Evolutionary conservation across 2,113 vertebrate species (phyloP).

Genomic region (Sinosuthora webbiana): DNA sequence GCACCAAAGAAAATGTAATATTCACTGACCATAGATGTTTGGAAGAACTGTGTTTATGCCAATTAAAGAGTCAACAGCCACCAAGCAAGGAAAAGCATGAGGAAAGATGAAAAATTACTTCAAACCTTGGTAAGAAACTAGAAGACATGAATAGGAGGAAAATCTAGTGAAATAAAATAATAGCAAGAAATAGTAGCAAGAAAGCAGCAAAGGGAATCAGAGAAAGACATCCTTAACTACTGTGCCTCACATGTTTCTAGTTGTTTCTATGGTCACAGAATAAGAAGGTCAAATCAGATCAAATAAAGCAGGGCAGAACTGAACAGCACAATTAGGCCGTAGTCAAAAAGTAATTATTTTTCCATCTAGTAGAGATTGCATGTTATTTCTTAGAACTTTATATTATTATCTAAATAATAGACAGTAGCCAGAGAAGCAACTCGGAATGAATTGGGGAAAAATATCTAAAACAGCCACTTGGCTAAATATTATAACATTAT

Average conservation of each 20-base stretch:
- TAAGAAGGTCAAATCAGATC: constrained; percentile 35
- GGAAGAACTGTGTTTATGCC: background rate
- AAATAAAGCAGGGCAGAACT: background rate
- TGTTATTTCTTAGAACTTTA: background rate
- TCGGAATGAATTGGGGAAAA: background rate
- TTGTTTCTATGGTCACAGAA: constrained; percentile 60
- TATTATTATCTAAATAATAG: constrained; percentile 9
- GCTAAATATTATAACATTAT: background rate
- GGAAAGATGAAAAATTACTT: background rate
- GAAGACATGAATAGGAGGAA: background rate
- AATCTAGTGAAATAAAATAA: background rate
- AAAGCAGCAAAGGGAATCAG: background rate
- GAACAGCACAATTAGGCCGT: constrained; percentile 29
- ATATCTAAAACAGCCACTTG: background rate
- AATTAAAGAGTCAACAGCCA: background rate
- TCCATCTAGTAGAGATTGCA: background rate
- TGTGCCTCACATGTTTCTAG: background rate
- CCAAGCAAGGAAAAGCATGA: background rate
- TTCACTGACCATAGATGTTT: background rate
- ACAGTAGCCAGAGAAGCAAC: background rate
- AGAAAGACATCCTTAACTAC: background rate
- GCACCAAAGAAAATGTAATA: background rate
- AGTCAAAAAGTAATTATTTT: constrained; percentile 46
- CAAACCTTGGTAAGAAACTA: background rate
- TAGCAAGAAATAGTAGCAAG: background rate